Evolutionary conservation across 2,113 vertebrate genomes (phyloP), one percentile per base, ranked within the genome.

Genomic region (Macquaria australasica): DNA sequence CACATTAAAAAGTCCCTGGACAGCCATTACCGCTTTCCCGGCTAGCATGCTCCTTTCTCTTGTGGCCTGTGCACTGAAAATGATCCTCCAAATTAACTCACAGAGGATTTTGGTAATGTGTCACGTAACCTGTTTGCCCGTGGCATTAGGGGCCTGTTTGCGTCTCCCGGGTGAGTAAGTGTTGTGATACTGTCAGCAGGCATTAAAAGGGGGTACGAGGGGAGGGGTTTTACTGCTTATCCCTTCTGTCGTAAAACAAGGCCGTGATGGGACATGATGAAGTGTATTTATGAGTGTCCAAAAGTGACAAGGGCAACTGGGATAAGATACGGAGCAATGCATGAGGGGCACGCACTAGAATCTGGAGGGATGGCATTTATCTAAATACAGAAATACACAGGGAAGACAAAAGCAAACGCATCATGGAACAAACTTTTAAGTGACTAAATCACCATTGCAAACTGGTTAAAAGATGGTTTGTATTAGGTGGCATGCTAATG

Each of bases 81-180:
- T 90, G 28, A 93, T 84, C 84, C 87, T 83, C 79, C 73, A 89
- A 93, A 93, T 94, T 25, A 93, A 93, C 82, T 93, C 86, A 51
- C 88, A 48, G 79, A 88, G 91, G 90, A 90, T 84, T 89, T 73
- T 48, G 31, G 75, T 72, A 80, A 89, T 34, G 87, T 87, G 89
- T 85, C 91, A 91, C 66, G 28, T 77, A 77, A 91, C 83, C 83
- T 67, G 88, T 89, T 88, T 91, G 77, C 73, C 77, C 48, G 7
- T 77, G 88, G 91, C 77, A 25, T 1, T 16, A 55, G 83, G 23
- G 78, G 72, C 73, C 84, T 50, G 71, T 81, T 74, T 77, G 71
- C 69, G 53, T 20, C 69, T 88, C 90, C 81, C 74, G 0, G 73
- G 73, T 48, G 84, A 77, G 53, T 53, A 76, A 71, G 63, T 83